Evolutionary conservation across 2,113 vertebrate species (phyloP).

Genomic region (Bos indicus): DNA sequence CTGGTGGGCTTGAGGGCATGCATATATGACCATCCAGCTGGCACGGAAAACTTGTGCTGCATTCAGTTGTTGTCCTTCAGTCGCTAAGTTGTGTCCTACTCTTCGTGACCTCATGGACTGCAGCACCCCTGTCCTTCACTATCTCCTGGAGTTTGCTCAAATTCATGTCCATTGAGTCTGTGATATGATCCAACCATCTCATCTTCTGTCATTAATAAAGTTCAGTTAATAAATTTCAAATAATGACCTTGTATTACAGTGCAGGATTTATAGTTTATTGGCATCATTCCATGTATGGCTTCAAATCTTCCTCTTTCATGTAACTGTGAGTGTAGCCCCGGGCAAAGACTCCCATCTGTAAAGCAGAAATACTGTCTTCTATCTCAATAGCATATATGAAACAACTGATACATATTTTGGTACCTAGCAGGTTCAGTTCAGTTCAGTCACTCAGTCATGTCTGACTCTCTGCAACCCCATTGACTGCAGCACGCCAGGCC

Average conservation of each 20-base stretch:
- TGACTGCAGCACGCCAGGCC: not conserved
- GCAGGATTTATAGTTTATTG: not conserved
- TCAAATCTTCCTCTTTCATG: not conserved
- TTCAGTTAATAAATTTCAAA: not conserved
- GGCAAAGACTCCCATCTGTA: not conserved
- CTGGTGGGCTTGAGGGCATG: not conserved
- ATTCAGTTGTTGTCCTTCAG: not conserved
- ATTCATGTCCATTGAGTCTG: not conserved
- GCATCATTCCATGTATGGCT: not conserved
- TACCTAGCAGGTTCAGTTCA: not conserved
- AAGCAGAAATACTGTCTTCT: not conserved
- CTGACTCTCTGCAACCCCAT: not conserved
- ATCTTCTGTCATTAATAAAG: not conserved
- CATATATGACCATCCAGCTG: not conserved
- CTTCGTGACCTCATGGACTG: not conserved
- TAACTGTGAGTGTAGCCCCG: not conserved
- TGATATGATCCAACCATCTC: not conserved
- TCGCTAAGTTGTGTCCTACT: not conserved
- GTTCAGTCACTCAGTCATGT: not conserved
- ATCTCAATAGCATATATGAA: not conserved
- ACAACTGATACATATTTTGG: not conserved
- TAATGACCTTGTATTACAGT: not conserved
- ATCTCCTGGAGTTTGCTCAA: not conserved
- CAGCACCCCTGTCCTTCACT: not conserved
- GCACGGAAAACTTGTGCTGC: not conserved